These are phyloP conservation scores for Echeneis naucrates DNA, from an alignment of 2,797 vertebrate genomes.

Conservation along the genomic window DNA sequence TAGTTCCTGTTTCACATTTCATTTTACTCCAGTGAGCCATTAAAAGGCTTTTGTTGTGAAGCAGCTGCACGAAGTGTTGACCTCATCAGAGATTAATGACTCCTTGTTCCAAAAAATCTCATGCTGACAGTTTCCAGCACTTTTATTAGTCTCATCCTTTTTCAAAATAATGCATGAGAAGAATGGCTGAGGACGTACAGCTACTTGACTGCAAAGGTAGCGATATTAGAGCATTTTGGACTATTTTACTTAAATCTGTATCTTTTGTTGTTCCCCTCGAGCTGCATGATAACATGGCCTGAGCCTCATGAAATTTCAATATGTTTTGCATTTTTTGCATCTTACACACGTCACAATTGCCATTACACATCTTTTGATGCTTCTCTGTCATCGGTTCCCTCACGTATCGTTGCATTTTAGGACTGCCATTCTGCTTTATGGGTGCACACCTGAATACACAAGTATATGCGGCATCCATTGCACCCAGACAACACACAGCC, in stretches of 20 bases:
- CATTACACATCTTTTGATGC: too few species aligned
- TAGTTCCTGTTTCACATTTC: background rate
- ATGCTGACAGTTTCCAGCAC: background rate
- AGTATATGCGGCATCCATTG: constrained; percentile 20
- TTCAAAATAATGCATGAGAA: background rate
- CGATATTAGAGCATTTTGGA: background rate
- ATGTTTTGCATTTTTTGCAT: background rate
- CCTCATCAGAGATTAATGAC: constrained; percentile 5
- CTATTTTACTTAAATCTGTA: background rate
- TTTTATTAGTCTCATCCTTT: background rate
- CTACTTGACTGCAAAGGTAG: background rate
- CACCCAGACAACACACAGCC: constrained; percentile 33
- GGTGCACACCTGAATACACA: constrained; percentile 49
- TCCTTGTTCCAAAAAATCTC: constrained; percentile 2
- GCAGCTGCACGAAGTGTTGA: constrained; percentile 16
- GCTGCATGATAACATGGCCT: background rate
- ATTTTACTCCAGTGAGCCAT: constrained; percentile 13
- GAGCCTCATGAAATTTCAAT: constrained; percentile 29
- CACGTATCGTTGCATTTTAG: constrained; percentile 27
- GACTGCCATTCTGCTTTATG: constrained; percentile 35
- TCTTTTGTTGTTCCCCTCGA: background rate
- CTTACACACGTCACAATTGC: too few species aligned
- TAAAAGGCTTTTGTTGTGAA: constrained; percentile 11
- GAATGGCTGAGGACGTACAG: background rate
- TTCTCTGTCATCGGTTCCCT: constrained; percentile 13